Conservation (phyloP, 2,797 vertebrate species). For the Eulemur rubriventer region DNA sequence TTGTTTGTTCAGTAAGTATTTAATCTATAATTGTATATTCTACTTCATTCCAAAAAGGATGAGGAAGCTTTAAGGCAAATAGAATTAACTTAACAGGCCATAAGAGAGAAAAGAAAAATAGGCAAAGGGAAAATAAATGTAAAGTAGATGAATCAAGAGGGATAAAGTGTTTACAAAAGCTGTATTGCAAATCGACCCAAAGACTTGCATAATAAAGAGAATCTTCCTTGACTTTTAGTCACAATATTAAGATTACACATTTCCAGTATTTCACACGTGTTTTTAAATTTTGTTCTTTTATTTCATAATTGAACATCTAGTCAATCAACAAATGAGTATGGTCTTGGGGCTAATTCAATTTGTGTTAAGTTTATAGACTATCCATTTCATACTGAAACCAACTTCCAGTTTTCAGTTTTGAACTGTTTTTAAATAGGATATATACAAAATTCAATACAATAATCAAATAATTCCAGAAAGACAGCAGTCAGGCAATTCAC, state of each 20-base stretch:
- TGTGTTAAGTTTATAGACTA: not conserved
- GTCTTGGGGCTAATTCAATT: not conserved
- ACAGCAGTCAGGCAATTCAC: not conserved
- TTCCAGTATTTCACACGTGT: not conserved
- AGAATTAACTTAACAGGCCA: not conserved
- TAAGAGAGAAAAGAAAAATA: not conserved
- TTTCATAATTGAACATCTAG: not conserved
- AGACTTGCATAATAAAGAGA: not conserved
- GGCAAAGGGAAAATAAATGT: not conserved
- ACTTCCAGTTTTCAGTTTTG: slow-evolving; percentile 6
- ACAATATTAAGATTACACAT: not conserved
- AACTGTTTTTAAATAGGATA: not conserved
- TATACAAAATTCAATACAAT: not conserved
- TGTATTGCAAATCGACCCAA: not conserved
- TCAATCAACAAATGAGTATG: not conserved
- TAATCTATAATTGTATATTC: slow-evolving; percentile 6
- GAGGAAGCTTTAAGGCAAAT: not conserved
- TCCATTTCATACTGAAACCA: not conserved
- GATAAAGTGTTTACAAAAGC: not conserved
- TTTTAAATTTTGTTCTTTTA: slow-evolving; percentile 19
- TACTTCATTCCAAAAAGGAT: not conserved
- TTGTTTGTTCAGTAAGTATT: slow-evolving; percentile 34
- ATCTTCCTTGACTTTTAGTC: not conserved
- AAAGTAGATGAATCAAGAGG: not conserved
- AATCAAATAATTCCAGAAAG: not conserved